A percentile compares a stretch with the other conserved stretches of the same genome.
Conservation (phyloP, 2,113 vertebrate species). For the Varanus komodoensis region DNA sequence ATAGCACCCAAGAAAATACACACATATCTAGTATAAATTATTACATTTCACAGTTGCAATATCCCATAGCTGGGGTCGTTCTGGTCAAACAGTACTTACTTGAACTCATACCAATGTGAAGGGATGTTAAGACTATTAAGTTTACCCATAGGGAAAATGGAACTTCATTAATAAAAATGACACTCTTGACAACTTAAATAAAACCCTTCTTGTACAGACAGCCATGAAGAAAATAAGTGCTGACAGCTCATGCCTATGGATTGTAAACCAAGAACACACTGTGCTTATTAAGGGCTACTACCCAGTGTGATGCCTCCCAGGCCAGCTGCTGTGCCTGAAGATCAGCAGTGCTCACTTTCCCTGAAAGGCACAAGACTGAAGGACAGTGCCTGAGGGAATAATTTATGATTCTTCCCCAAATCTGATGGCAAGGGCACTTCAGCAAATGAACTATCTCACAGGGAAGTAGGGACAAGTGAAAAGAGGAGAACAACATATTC, state of each 20-base stretch:
- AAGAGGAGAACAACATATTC: background rate
- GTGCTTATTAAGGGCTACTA: slow-evolving; percentile 13
- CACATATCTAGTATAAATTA: background rate
- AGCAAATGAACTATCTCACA: background rate
- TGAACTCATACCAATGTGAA: slow-evolving; percentile 6
- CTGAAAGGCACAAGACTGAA: slow-evolving; percentile 16
- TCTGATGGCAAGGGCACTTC: background rate
- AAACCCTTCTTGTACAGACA: background rate
- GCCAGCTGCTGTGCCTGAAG: slow-evolving; percentile 9
- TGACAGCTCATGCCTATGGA: slow-evolving; percentile 5
- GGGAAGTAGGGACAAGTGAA: background rate
- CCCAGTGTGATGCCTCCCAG: background rate
- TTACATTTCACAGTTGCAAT: background rate
- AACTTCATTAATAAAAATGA: slow-evolving; percentile 30
- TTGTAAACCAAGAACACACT: background rate
- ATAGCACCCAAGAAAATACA: background rate
- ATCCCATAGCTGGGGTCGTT: background rate
- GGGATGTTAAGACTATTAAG: slow-evolving; percentile 1
- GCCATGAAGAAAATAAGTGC: background rate
- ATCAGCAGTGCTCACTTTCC: slow-evolving; percentile 2
- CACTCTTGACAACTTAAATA: slow-evolving; percentile 25
- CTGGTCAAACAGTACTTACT: slow-evolving; percentile 4
- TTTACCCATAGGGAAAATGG: background rate
- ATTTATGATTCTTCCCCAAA: slow-evolving; percentile 10
- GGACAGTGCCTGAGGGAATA: slow-evolving; percentile 14